Base-by-base conservation (phyloP, 1,140 invertebrate genomes). In the Nymphalis io region DNA sequence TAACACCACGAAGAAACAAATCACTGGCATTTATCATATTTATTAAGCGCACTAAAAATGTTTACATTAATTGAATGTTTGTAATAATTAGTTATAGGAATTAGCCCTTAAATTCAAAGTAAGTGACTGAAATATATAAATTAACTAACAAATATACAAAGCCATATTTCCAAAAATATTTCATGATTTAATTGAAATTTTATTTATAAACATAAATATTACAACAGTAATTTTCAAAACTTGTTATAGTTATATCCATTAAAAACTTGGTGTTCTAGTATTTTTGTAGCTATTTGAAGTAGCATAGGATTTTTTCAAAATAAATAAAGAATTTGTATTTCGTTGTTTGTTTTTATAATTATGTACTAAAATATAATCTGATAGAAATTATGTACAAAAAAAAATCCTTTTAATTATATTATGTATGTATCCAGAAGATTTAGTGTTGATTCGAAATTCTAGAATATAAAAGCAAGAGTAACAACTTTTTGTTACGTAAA, bases 221-320 rank as follows among this genome's bases (percentile, higher is more conserved):
- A 15, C 21, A 15, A 15, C 15, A 60, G 20, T 57, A 57, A 57
- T 57, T 42, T 60, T 6, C 13, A 20, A 27, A 63, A 18, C 51
- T 63, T 63, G 27, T 63, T 63, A 48, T 33, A 48, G 44, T 61
- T 48, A 62, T 48, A 51, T 38, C 16, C 46, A 39, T 39, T 51
- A 48, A 46, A 53, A 53, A 5, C 38, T 70, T 58, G 42, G 55
- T 59, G 53, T 70, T 63, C 55, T 70, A 63, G 61, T 63, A 70
- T 70, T 70, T 70, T 70, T 70, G 59, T 70, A 70, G 68, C 68
- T 64, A 70, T 44, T 70, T 53, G 13, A 27, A 33, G 44, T 48
- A 51, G 46, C 39, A 18, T 60, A 70, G 62, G 60, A 60, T 68
- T 68, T 70, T 63, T 58, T 20, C 20, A 20, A 62, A 69, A 21